Conservation (phyloP, 1,140 invertebrate genomes). For the Lordiphosa mommai region DNA sequence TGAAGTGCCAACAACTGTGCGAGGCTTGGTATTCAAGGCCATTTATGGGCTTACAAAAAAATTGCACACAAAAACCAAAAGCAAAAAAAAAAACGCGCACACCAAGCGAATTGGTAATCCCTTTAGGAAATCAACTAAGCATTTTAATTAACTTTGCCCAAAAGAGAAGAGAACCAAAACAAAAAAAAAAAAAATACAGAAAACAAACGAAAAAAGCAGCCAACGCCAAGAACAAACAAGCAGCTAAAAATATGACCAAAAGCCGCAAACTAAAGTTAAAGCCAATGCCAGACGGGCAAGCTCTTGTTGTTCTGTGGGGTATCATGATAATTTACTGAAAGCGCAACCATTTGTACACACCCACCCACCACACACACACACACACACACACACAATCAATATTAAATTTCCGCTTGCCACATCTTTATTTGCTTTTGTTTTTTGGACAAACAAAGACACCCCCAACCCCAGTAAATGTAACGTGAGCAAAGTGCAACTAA, state of each 20-base stretch:
- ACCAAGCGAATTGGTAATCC: constrained; percentile 50
- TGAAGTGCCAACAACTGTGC: no score
- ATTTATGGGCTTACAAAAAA: no score
- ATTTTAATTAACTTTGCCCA: constrained; percentile 70
- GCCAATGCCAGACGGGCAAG: constrained; percentile 18
- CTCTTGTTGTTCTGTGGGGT: constrained; percentile 12
- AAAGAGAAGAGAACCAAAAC: constrained; percentile 3
- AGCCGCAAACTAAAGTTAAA: constrained; percentile 65
- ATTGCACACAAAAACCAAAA: not conserved
- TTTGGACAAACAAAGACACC: constrained; percentile 21
- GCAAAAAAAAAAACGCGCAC: constrained; percentile 4
- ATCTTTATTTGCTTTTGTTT: constrained; percentile 70
- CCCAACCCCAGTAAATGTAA: constrained; percentile 28
- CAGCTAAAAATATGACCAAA: constrained; percentile 66
- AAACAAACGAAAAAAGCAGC: constrained; percentile 11
- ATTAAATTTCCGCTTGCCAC: constrained; percentile 73
- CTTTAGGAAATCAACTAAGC: constrained; percentile 72
- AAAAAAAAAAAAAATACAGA: not conserved
- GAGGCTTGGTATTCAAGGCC: no score
- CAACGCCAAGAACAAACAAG: not conserved
- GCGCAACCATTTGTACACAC: constrained; percentile 64
- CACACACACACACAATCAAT: constrained; percentile 59
- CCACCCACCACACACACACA: constrained; percentile 14
- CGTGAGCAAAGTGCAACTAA: constrained; percentile 68
- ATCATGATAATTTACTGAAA: constrained; percentile 75